A percentile compares a stretch with the other conserved stretches of the same genome.
Evolutionary conservation across 1,140 invertebrate species (phyloP).

Genomic region (Condylostylus longicornis): DNA sequence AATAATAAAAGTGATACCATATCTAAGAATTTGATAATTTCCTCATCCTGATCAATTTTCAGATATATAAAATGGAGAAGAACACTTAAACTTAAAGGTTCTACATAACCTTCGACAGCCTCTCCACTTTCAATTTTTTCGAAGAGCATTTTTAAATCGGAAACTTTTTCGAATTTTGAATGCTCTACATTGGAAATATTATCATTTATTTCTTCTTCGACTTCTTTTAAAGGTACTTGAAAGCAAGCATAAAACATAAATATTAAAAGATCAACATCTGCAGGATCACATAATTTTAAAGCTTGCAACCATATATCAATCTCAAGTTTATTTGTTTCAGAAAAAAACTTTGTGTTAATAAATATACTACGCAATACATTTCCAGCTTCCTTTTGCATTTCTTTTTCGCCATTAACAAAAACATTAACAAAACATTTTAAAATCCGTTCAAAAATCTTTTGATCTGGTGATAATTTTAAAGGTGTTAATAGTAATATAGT

Average conservation of each 20-base stretch:
- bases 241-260: slow-evolving; percentile 17
- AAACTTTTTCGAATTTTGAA: slow-evolving; percentile 11
- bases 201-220: neutral
- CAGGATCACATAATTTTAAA: slow-evolving; percentile 17
- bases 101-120: slow-evolving; percentile 26
- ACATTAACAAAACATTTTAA: slow-evolving; percentile 38
- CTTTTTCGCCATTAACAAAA: slow-evolving; percentile 31
- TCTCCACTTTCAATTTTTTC: slow-evolving; percentile 23
- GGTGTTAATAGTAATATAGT: slow-evolving; percentile 43
- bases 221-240: slow-evolving; percentile 5
- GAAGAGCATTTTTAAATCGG: slow-evolving; percentile 19
- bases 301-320: slow-evolving; percentile 50
- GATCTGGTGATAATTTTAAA: slow-evolving; percentile 38
- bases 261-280: slow-evolving; percentile 14
- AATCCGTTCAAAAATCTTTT: slow-evolving; percentile 40
- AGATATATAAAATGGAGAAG: slow-evolving; percentile 15
- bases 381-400: slow-evolving; percentile 23
- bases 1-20: slow-evolving; percentile 20
- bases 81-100: slow-evolving; percentile 21
- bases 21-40: slow-evolving; percentile 16
- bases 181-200: slow-evolving; percentile 1
- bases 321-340: slow-evolving; percentile 40
- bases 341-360: slow-evolving; percentile 43
- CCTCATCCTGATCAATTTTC: slow-evolving; percentile 18
- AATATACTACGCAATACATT: slow-evolving; percentile 38